Base-by-base conservation (phyloP, 2,888 invertebrate species). In the Lithosia quadra region DNA sequence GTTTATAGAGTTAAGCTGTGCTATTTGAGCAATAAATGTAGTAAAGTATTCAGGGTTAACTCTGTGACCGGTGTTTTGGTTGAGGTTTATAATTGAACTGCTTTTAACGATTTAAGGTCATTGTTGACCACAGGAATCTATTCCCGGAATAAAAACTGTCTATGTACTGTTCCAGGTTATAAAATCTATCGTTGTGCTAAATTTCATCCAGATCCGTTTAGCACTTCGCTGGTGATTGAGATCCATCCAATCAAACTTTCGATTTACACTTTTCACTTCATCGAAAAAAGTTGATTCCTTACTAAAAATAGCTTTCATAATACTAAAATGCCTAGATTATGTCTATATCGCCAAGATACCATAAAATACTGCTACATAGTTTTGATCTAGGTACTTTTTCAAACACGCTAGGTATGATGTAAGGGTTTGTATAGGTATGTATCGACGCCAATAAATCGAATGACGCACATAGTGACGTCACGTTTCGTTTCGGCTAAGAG, bases 401-500 rank as follows among this genome's bases (percentile, higher is more conserved):
- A 18, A 18, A 7, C n/a, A n/a, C n/a, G n/a, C n/a, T n/a, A n/a
- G n/a, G 49, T n/a, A 49, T 49, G 49, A 49, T 49, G n/a, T 49
- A 49, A 7, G n/a, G 49, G 9, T 49, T 9, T 49, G 49, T 49
- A 18, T 43, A 18, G 18, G 2, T 43, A 43, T 18, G 39, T 15
- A 49, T 49, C 49, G 49, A 49, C 18, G 49, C 49, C 49, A 49
- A 49, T 49, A 49, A 49, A 49, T 49, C 49, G 18, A 8, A 49
- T 49, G 49, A 49, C 49, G 49, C 49, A 49, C 18, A 49, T 49
- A 18, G 49, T 49, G 49, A 49, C 49, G 49, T 49, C 49, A 49
- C 49, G 49, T n/a, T 49, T 49, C 8, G 49, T 9, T 18, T 49
- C n/a, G n/a, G 49, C 49, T n/a, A 49, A 49, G 7, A 9, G 49